Conservation (phyloP, 2,797 vertebrate species). For the Halcyon smyrnensis region DNA sequence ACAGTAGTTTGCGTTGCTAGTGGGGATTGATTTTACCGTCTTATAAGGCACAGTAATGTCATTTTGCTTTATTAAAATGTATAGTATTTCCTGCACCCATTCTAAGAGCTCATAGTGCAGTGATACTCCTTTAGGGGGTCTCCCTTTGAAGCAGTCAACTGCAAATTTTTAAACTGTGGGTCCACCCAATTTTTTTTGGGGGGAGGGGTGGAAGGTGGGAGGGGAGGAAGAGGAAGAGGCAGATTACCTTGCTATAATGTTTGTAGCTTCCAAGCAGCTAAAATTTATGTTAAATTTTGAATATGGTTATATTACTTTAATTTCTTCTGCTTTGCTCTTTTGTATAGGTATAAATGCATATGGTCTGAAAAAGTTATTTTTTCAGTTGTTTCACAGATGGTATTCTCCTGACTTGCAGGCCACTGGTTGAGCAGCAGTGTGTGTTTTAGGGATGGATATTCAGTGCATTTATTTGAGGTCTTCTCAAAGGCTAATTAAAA, state of each 20-base stretch:
- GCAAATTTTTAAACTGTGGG: not conserved
- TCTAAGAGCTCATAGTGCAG: not conserved
- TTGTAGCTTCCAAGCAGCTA: not conserved
- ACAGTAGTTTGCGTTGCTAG: not conserved
- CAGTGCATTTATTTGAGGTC: not conserved
- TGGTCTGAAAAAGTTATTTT: not conserved
- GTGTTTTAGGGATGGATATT: not conserved
- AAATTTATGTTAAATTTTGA: not conserved
- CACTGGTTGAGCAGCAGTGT: not conserved
- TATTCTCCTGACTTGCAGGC: not conserved
- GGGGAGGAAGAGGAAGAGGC: not conserved
- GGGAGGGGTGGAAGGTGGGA: rapidly evolving
- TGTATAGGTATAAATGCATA: not conserved
- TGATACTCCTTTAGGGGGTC: not conserved
- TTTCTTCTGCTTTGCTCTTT: not conserved
- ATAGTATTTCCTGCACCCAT: not conserved
- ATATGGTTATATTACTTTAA: not conserved
- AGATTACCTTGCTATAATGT: not conserved
- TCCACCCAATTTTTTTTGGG: not conserved
- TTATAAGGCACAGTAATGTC: not conserved
- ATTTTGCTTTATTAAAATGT: not conserved
- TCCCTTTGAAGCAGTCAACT: not conserved
- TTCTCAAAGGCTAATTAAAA: not conserved
- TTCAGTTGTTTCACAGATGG: not conserved
- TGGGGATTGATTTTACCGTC: not conserved